Conservation (phyloP, 2,888 invertebrate genomes). For the Acrocera orbiculus region DNA sequence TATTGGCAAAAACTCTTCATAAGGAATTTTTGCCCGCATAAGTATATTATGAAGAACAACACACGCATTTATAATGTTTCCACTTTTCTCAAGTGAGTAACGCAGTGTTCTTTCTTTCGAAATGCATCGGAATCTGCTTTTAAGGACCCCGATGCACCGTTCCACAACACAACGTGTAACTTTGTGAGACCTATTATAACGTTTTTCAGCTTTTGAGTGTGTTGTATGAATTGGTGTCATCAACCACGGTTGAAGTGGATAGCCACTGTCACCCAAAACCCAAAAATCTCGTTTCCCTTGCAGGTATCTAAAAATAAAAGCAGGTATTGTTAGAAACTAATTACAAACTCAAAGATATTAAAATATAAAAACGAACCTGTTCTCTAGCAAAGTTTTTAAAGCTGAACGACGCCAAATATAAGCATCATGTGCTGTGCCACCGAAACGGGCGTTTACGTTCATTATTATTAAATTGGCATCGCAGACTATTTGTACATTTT, state of each 20-base stretch:
- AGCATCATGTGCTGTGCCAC: constrained; percentile 5
- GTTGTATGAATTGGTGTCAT: background rate
- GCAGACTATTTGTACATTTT: constrained; percentile 8
- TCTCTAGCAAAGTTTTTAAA: background rate
- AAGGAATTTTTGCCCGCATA: background rate
- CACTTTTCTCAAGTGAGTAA: constrained; percentile 1
- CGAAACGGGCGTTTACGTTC: constrained; percentile 2
- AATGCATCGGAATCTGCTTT: constrained; percentile 1
- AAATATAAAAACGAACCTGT: background rate
- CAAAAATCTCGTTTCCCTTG: constrained; percentile 6
- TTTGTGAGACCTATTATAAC: constrained; percentile 1
- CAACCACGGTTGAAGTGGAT: constrained; percentile 7
- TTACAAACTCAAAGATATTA: background rate
- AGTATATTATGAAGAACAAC: background rate
- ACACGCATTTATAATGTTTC: constrained; percentile 1
- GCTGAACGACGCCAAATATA: constrained; percentile 5
- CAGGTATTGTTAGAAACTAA: no score
- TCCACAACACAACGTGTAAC: background rate
- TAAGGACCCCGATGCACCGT: background rate
- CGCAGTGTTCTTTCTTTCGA: background rate
- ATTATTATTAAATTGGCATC: constrained; percentile 5
- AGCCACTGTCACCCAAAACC: constrained; percentile 9
- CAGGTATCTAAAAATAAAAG: background rate
- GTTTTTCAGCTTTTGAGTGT: background rate
- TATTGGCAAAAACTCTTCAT: background rate